Conservation (phyloP, 2,888 invertebrate species). For the Nesidiocoris tenuis region DNA sequence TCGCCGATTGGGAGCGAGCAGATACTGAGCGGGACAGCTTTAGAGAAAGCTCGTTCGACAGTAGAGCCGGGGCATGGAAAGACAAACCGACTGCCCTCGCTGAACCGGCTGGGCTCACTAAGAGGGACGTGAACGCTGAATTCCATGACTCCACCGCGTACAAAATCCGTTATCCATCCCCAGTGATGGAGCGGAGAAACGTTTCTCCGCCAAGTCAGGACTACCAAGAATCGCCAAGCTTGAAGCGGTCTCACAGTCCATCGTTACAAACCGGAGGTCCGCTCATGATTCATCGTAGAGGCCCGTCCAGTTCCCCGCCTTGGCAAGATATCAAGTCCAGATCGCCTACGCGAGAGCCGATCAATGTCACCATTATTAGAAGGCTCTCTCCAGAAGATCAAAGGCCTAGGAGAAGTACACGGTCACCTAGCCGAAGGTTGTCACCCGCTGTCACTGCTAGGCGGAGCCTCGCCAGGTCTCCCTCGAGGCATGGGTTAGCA, state of each 20-base stretch:
- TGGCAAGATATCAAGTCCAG: not conserved
- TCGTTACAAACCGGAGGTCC: not conserved
- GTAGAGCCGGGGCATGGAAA: not conserved
- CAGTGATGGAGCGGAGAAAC: not conserved
- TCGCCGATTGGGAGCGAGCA: slow-evolving; percentile 4
- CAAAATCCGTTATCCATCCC: not conserved
- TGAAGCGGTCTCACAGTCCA: slow-evolving; percentile 12
- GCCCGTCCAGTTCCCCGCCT: slow-evolving; percentile 13
- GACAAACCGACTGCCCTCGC: not conserved
- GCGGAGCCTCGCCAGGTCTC: slow-evolving; percentile 6
- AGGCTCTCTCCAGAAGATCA: not conserved
- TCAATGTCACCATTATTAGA: not conserved
- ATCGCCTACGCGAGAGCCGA: slow-evolving; percentile 13
- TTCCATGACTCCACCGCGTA: not conserved
- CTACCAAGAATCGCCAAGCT: not conserved
- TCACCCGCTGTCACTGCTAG: slow-evolving; percentile 5
- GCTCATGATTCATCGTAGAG: not conserved
- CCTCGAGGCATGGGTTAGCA: not conserved
- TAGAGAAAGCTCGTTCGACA: not conserved
- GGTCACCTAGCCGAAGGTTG: slow-evolving; percentile 40
- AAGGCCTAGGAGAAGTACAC: slow-evolving; percentile 29
- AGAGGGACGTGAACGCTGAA: not conserved
- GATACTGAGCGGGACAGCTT: not conserved
- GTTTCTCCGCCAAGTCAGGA: not conserved
- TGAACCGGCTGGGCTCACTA: not conserved